Conservation (phyloP, 1,140 invertebrate genomes). For the Caligus rogercresseyi region DNA sequence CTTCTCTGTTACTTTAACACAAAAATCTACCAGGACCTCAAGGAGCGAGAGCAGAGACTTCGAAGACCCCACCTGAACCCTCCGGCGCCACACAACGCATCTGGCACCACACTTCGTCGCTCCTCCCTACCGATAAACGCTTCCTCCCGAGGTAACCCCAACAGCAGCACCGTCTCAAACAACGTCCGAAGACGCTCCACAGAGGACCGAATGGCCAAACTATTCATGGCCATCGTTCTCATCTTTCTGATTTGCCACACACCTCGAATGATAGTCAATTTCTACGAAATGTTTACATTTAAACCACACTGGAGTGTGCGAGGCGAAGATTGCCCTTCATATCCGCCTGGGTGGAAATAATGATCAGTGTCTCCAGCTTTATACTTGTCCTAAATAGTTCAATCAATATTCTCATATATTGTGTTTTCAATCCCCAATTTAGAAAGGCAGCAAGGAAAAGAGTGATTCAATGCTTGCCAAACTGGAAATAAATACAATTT, state of each 20-base stretch:
- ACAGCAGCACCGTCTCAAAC: neutral
- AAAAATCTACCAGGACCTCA: constrained; percentile 10
- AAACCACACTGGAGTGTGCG: neutral
- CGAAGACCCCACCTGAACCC: neutral
- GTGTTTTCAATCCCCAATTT: neutral
- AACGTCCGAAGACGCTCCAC: constrained; percentile 4
- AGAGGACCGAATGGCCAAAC: constrained; percentile 7
- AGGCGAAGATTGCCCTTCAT: neutral
- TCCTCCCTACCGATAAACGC: neutral
- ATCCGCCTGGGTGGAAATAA: constrained; percentile 1
- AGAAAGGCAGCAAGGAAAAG: neutral
- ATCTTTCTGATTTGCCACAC: constrained; percentile 2
- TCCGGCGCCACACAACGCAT: neutral
- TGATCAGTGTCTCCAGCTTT: constrained; percentile 3
- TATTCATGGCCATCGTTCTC: constrained; percentile 2
- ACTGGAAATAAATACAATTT: too few species aligned
- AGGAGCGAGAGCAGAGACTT: constrained; percentile 1
- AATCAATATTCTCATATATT: constrained; percentile 11
- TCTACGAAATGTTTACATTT: constrained; percentile 10
- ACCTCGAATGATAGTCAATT: constrained; percentile 3
- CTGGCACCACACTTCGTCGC: neutral
- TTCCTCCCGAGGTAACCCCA: neutral
- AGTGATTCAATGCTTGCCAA: too few species aligned
- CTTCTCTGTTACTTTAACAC: constrained; percentile 13
- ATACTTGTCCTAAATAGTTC: constrained; percentile 6